Evolutionary conservation across 2,797 vertebrate genomes (phyloP).

Genomic region (Eptatretus atami): DNA sequence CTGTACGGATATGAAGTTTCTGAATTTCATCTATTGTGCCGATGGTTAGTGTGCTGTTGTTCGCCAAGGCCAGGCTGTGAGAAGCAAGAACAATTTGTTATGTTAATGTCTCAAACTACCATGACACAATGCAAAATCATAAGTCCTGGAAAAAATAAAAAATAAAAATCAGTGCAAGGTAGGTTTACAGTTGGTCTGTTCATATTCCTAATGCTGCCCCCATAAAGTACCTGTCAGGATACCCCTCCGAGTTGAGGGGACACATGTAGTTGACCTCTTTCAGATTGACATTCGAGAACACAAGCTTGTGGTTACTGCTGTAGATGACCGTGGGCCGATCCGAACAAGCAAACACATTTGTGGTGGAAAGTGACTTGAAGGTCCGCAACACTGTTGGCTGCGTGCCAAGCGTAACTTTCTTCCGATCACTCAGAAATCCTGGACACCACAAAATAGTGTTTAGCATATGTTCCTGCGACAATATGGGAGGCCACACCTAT

Average conservation of each 20-base stretch:
- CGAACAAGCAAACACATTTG: constrained; percentile 90
- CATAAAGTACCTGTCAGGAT: constrained; percentile 50
- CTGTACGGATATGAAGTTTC: constrained; percentile 86
- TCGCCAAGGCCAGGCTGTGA: constrained; percentile 56
- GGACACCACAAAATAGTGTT: constrained; percentile 1
- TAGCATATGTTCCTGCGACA: no score
- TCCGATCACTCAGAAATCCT: constrained; percentile 65
- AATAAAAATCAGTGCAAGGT: not conserved
- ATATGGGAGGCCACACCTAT: no score
- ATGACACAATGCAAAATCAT: not conserved
- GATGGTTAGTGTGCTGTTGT: constrained; percentile 92
- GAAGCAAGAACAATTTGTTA: not conserved
- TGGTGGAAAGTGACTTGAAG: constrained; percentile 78
- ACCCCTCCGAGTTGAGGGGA: constrained; percentile 86
- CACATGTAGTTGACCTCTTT: constrained; percentile 99
- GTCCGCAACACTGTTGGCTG: constrained; percentile 83
- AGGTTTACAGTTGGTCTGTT: not conserved
- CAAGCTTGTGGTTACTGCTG: constrained; percentile 94
- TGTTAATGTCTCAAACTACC: not conserved
- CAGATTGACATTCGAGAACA: constrained; percentile 96
- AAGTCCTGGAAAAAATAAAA: not conserved
- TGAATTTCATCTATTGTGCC: constrained; percentile 96
- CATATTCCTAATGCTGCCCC: not conserved
- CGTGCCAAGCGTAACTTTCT: constrained; percentile 88
- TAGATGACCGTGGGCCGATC: constrained; percentile 97